Conservation (phyloP, 2,113 vertebrate genomes). For the Cyprinodon brontotheroides region DNA sequence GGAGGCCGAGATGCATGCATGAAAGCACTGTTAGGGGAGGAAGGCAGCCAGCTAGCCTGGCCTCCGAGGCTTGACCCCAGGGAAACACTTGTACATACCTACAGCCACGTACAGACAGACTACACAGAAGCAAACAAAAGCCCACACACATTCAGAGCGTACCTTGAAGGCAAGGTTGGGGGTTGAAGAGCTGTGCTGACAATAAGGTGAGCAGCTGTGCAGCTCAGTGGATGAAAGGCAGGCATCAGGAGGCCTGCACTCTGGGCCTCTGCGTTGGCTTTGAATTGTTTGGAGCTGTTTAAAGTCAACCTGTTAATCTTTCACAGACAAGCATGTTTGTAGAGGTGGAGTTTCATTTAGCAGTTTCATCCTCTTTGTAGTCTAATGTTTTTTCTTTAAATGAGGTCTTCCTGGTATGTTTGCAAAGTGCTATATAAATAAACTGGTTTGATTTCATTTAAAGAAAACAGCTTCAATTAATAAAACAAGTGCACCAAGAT, state of each 20-base stretch:
- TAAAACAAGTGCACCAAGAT: too few relatives aligned
- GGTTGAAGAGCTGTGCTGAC: conserved; percentile 73
- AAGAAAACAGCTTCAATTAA: too few relatives aligned
- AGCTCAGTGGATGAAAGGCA: conserved; percentile 71
- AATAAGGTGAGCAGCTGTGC: conserved; percentile 82
- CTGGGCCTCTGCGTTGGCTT: conserved; percentile 16
- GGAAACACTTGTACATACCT: conserved; percentile 14
- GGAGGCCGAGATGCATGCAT: conserved; percentile 45
- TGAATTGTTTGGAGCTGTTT: conserved; percentile 26
- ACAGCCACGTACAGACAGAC: background rate
- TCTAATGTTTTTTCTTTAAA: background rate
- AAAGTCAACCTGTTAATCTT: conserved; percentile 22
- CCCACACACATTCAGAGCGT: conserved; percentile 64
- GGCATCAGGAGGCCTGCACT: conserved; percentile 67
- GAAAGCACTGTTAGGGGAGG: conserved; percentile 27
- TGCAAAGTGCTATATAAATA: too few relatives aligned
- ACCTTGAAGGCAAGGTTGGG: conserved; percentile 73
- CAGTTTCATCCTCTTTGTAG: background rate
- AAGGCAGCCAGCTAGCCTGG: conserved; percentile 58
- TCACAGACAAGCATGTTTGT: conserved; percentile 16
- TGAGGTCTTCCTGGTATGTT: too few relatives aligned
- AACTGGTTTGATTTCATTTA: too few relatives aligned
- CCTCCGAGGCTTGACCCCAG: conserved; percentile 63
- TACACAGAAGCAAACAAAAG: conserved; percentile 50
- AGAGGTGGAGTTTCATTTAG: conserved; percentile 15